Conservation (phyloP, 2,888 invertebrate species). For the Stegana nigrithorax region DNA sequence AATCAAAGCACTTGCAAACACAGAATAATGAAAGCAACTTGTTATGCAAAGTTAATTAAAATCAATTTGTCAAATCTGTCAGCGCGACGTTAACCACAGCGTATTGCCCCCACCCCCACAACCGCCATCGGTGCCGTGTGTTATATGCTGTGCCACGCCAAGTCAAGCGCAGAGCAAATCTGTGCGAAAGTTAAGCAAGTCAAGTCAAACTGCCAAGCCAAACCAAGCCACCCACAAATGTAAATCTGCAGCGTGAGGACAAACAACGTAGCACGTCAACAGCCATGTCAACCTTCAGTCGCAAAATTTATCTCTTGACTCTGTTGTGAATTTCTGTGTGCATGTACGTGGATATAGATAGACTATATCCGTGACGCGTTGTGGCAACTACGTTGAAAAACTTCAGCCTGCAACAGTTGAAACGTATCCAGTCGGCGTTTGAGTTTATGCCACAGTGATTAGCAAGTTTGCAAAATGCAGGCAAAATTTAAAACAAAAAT, state of each 20-base stretch:
- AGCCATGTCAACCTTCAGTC: not conserved
- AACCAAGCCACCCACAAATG: not conserved
- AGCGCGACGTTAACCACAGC: slow-evolving; percentile 31
- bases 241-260: not conserved
- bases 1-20: slow-evolving; percentile 36
- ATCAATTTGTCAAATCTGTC: slow-evolving; percentile 38
- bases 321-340: not conserved
- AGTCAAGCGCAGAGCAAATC: no score
- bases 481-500: no score
- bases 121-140: no score
- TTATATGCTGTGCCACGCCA: not conserved
- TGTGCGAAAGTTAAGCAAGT: no score
- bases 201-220: no score
- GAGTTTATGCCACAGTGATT: no score
- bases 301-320: slow-evolving; percentile 1
- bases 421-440: no score
- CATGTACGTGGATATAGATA: not conserved
- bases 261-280: not conserved
- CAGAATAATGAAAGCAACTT: slow-evolving; percentile 27
- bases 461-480: no score
- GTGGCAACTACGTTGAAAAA: not conserved
- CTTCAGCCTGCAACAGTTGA: not conserved
- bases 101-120: not conserved
- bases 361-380: not conserved
- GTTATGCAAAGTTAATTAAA: slow-evolving; percentile 35